A percentile compares a stretch with the other conserved stretches of the same genome.
phyloP scores from a whole-genome alignment of 2,113 vertebrate genomes.

The Varanus komodoensis region DNA sequence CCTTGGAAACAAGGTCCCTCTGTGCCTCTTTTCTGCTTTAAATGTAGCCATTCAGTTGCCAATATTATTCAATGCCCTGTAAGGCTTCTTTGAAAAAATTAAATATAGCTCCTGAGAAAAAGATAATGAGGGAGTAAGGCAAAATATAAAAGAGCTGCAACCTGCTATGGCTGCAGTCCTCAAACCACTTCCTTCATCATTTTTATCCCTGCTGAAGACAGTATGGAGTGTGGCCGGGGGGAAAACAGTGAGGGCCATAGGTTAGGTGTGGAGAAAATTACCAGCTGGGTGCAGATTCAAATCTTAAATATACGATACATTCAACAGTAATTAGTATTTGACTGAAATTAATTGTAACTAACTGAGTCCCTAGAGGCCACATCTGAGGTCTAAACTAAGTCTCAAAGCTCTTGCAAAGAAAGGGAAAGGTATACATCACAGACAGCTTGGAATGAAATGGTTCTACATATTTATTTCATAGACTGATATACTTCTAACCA shows the following conservation, averaged over 20 bases:
- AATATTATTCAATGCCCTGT: background rate
- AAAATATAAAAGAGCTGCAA: background rate
- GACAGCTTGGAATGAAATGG: background rate
- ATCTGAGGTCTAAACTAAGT: background rate
- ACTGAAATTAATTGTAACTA: background rate
- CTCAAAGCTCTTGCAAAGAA: background rate
- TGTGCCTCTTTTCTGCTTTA: background rate
- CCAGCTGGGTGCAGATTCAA: background rate
- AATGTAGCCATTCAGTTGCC: background rate
- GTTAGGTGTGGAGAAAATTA: background rate
- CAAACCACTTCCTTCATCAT: background rate
- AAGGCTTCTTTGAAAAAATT: background rate
- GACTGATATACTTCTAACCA: too few relatives aligned
- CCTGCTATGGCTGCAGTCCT: background rate
- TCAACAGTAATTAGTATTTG: background rate
- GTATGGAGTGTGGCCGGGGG: background rate
- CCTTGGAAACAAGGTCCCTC: background rate
- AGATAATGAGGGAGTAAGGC: background rate
- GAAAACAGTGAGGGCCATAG: background rate
- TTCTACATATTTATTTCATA: too few relatives aligned
- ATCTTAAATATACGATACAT: constrained; percentile 3
- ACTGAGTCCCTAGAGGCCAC: background rate
- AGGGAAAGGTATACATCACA: background rate
- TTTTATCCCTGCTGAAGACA: background rate
- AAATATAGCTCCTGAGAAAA: background rate